These are phyloP conservation scores for Luperina testacea DNA, from an alignment of 2,888 invertebrate genomes.

Conservation along the genomic window DNA sequence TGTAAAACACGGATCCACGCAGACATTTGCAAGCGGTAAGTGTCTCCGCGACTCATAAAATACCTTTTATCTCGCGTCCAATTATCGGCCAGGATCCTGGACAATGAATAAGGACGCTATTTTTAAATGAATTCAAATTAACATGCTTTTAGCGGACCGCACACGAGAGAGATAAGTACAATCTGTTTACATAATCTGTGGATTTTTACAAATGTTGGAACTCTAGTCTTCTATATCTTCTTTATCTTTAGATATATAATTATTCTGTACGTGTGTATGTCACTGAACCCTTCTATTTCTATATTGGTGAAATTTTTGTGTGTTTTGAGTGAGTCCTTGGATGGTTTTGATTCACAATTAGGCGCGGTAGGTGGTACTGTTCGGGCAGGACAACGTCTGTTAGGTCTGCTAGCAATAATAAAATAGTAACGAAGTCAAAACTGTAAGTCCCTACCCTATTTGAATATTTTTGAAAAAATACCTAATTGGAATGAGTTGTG, in stretches of 20 bases:
- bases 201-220: conserved; percentile 51
- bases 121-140: conserved; percentile 62
- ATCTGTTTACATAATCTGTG: conserved; percentile 65
- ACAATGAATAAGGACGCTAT: conserved; percentile 59
- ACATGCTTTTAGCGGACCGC: conserved; percentile 71
- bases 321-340: neutral
- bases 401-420: neutral
- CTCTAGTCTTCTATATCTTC: neutral
- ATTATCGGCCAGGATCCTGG: conserved; percentile 52
- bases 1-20: conserved; percentile 9
- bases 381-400: neutral
- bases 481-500: neutral
- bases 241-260: neutral
- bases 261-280: neutral
- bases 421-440: neutral
- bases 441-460: neutral
- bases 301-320: neutral
- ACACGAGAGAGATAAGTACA: conserved; percentile 65
- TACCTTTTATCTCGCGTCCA: conserved; percentile 62
- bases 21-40: conserved; percentile 31
- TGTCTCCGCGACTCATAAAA: conserved; percentile 49
- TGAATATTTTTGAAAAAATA: no score
- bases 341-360: neutral
- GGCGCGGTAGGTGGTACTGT: neutral
- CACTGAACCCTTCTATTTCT: neutral